Percentiles rank a stretch among this genome's conserved stretches.
These are phyloP conservation scores for Pachyuromys duprasi DNA, from an alignment of 2,797 vertebrate genomes.

Conservation along the genomic window DNA sequence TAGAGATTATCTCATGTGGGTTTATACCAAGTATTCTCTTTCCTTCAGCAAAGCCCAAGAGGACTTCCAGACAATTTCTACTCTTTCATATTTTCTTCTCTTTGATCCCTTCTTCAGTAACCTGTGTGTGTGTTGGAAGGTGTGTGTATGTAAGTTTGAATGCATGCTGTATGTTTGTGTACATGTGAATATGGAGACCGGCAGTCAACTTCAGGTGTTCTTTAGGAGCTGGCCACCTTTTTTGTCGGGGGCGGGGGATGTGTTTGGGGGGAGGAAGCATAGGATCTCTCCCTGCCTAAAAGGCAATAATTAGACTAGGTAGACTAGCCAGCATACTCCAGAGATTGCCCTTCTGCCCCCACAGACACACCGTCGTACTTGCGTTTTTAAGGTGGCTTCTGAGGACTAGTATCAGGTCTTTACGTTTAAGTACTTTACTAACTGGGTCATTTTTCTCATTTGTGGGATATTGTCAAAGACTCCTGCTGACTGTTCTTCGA, in stretches of 20 bases:
- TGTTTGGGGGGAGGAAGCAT: not conserved
- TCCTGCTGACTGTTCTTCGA: constrained; percentile 23
- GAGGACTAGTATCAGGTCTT: not conserved
- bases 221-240: not conserved
- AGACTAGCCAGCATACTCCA: not conserved
- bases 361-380: not conserved
- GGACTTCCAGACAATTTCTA: constrained; percentile 52
- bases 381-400: not conserved
- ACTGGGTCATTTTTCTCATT: not conserved
- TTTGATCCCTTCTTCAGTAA: constrained; percentile 19
- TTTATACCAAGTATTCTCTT: not conserved
- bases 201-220: not conserved
- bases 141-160: no score
- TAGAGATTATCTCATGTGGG: not conserved
- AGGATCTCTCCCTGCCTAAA: not conserved
- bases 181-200: not conserved
- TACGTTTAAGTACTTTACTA: not conserved
- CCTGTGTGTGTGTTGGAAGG: not conserved
- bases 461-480: not conserved
- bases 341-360: not conserved
- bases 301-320: not conserved
- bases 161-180: not conserved
- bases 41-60: not conserved
- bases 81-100: constrained; percentile 12
- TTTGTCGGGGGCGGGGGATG: no score